These are phyloP conservation scores for Drosophila malerkotliana DNA, from an alignment of 1,140 invertebrate species.

Conservation along the genomic window DNA sequence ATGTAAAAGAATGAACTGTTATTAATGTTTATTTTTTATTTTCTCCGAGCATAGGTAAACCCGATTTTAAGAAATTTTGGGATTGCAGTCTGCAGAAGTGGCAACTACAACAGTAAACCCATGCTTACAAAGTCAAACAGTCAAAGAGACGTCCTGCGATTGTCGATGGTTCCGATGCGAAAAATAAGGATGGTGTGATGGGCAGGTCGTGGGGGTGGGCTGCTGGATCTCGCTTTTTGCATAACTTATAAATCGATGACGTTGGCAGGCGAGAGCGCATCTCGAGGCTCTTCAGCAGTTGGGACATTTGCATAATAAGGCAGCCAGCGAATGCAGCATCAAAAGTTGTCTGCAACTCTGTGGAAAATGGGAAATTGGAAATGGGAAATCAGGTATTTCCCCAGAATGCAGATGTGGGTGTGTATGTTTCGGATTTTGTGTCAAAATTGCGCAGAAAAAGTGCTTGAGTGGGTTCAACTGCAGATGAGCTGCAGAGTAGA, in stretches of 20 bases:
- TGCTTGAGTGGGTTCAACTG: constrained; percentile 47
- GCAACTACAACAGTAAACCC: constrained; percentile 62
- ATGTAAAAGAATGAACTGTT: not conserved
- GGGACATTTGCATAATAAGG: constrained; percentile 75
- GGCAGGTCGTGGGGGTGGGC: not conserved
- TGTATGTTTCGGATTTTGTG: constrained; percentile 59
- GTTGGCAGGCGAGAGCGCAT: constrained; percentile 66
- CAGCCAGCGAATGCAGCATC: constrained; percentile 42
- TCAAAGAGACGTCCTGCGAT: constrained; percentile 27
- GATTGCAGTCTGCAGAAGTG: constrained; percentile 67
- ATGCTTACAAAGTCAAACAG: constrained; percentile 72
- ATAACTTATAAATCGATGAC: constrained; percentile 82
- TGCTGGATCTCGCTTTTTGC: constrained; percentile 55
- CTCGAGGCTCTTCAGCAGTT: constrained; percentile 18
- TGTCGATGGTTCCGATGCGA: constrained; percentile 27
- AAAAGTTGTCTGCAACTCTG: constrained; percentile 57
- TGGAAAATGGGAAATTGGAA: constrained; percentile 15
- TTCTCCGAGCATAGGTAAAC: constrained; percentile 10
- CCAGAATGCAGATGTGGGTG: constrained; percentile 28
- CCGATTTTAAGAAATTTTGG: constrained; percentile 56
- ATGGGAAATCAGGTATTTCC: constrained; percentile 15
- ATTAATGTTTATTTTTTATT: not conserved
- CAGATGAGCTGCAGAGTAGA: constrained; percentile 51
- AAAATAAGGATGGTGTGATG: not conserved
- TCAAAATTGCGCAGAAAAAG: constrained; percentile 76